Base-by-base conservation (phyloP, 2,888 invertebrate species). In the Aplocera efformata region DNA sequence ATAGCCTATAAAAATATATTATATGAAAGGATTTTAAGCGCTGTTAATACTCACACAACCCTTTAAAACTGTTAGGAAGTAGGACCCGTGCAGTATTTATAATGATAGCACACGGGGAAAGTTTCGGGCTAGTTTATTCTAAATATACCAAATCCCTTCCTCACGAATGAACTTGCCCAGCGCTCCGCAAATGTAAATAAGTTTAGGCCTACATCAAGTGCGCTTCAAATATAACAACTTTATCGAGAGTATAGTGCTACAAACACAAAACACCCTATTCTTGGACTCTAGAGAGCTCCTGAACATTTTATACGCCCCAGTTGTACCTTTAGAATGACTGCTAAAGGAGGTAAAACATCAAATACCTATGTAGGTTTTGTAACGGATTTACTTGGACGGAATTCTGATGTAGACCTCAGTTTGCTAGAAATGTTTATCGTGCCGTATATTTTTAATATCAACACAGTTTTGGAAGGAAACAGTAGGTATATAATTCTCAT, bases 251-350 rank as follows among this genome's bases (percentile, higher is more conserved):
- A 56, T 61, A 64, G 62, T 24, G 36, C 62, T 67, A 53, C 44
- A 43, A 57, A 69, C 63, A 70, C 72, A 75, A 76, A 77, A 76
- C 71, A 76, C 66, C 60, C 67, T 65, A 72, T 79, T 80, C 76
- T 82, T 64, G 63, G 60, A 50, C 72, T 63, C 72, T 48, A 44
- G 75, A 76, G 80, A 63, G 70, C 60, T 50, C 68, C 79, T 61
- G 61, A 66, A 67, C 55, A 65, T 74, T 81, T 73, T 66, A 75
- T 72, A 73, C 66, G 68, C 68, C 62, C 64, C 67, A 68, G 65
- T 73, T 53, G 58, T 64, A 67, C 63, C 65, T 71, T 69, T 59
- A 53, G 61, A 59, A 65, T 65, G n/a, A n/a, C n/a, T n/a, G 51
- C 56, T 56, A 58, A 60, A 56, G 48, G 50, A 56, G 42, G 53